These are phyloP conservation scores for Chloroceryle aenea DNA, from an alignment of 2,113 vertebrate genomes.

Conservation along the genomic window DNA sequence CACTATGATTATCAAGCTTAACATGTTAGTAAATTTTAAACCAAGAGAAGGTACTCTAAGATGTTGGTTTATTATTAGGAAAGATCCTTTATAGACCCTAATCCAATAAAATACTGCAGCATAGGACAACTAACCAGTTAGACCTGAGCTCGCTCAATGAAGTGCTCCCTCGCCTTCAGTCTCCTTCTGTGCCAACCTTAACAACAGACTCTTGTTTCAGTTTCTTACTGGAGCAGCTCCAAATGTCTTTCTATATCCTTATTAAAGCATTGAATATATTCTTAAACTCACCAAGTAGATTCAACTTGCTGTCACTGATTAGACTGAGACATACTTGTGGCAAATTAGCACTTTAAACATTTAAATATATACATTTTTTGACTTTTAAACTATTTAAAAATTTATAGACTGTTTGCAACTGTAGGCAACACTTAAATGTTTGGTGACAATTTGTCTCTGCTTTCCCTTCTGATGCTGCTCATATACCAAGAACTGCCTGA, in stretches of 20 bases:
- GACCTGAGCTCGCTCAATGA: neutral
- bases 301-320: neutral
- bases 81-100: neutral
- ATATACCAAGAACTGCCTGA: neutral
- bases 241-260: neutral
- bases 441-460: neutral
- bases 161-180: neutral
- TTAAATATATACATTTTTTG: neutral
- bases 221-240: neutral
- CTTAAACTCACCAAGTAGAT: neutral
- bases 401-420: neutral
- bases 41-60: neutral
- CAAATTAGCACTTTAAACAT: neutral
- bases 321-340: neutral
- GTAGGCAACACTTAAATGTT: neutral
- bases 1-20: neutral
- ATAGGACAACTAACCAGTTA: neutral
- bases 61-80: neutral
- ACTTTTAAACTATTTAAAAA: accelerated
- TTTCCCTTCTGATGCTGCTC: neutral
- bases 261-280: neutral
- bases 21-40: neutral
- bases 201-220: neutral
- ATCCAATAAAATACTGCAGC: neutral
- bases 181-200: neutral